These are phyloP conservation scores for Nothura maculosa DNA, from an alignment of 2,797 vertebrate genomes.

Conservation along the genomic window DNA sequence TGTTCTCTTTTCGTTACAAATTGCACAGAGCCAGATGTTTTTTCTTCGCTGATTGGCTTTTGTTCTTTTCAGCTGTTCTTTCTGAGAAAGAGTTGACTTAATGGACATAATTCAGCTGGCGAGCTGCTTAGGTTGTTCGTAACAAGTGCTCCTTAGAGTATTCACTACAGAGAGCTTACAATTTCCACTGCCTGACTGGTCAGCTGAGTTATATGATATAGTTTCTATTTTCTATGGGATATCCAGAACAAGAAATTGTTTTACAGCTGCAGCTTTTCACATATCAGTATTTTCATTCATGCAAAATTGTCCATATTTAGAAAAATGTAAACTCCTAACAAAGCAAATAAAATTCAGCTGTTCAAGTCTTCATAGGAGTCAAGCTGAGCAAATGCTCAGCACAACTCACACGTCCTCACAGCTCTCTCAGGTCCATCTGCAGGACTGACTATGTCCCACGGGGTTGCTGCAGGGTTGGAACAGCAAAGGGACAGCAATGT, in stretches of 20 bases:
- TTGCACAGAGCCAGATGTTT: background rate
- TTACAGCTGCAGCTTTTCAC: background rate
- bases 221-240: background rate
- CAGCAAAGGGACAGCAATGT: background rate
- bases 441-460: background rate
- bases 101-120: background rate
- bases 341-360: background rate
- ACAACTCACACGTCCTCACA: background rate
- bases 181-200: background rate
- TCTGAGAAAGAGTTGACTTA: background rate
- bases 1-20: accelerated
- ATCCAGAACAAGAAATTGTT: background rate
- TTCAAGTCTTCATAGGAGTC: background rate
- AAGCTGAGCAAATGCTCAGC: background rate
- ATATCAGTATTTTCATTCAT: background rate
- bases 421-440: background rate
- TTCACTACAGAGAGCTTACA: background rate
- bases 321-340: background rate
- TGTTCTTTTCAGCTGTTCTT: background rate
- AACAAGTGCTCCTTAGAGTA: background rate
- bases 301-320: background rate
- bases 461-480: background rate
- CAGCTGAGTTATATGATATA: background rate
- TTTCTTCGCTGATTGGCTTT: background rate
- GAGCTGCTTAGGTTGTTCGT: background rate